These are phyloP conservation scores for Dasyurus viverrinus DNA, from an alignment of 2,113 vertebrate species.

Conservation along the genomic window DNA sequence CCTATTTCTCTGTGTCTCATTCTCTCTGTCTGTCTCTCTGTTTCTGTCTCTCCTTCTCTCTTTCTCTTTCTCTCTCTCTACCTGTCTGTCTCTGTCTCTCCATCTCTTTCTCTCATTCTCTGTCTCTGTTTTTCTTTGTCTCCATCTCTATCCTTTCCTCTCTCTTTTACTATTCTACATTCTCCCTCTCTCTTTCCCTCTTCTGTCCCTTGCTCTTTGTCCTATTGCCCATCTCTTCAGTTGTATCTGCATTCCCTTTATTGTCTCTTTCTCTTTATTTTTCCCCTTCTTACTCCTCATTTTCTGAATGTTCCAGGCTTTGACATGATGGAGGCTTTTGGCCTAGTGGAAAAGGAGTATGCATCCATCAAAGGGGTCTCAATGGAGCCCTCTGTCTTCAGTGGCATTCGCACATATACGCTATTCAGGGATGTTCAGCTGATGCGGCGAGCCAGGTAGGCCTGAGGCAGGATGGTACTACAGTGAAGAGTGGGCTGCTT, in stretches of 20 bases:
- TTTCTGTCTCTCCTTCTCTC: too few relatives aligned
- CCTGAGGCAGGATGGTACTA: fast-evolving
- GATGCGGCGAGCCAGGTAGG: constrained; percentile 89
- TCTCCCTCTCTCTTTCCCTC: too few relatives aligned
- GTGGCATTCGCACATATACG: constrained; percentile 86
- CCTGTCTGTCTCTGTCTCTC: too few relatives aligned
- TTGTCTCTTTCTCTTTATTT: background rate
- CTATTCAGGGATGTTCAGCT: constrained; percentile 91
- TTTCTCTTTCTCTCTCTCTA: too few relatives aligned
- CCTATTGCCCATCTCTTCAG: too few relatives aligned
- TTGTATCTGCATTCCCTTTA: too few relatives aligned
- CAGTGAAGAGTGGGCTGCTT: background rate
- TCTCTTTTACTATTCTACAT: too few relatives aligned
- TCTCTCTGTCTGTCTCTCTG: too few relatives aligned
- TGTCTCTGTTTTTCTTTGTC: too few relatives aligned
- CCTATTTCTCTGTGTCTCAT: too few relatives aligned
- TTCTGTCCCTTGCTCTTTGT: too few relatives aligned
- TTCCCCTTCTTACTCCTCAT: background rate
- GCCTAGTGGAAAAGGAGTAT: constrained; percentile 89
- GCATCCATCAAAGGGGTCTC: constrained; percentile 90
- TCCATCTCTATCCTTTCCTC: fast-evolving
- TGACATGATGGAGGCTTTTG: constrained; percentile 95
- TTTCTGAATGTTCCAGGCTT: constrained; percentile 86
- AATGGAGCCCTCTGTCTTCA: constrained; percentile 90
- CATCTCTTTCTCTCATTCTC: too few relatives aligned